Conservation (phyloP, 2,888 invertebrate species). For the Tillus elongatus region DNA sequence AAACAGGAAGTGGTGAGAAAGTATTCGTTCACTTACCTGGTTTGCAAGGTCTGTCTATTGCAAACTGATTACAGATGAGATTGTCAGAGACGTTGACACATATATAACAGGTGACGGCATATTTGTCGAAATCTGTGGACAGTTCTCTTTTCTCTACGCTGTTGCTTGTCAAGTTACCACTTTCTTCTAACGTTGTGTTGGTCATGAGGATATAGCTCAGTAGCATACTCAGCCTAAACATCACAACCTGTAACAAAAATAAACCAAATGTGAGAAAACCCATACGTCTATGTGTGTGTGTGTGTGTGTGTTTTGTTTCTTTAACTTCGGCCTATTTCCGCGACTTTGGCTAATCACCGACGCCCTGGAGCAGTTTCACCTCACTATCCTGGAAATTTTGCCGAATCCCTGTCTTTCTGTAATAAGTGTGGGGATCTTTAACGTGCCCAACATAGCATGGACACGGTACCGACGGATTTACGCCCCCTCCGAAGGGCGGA, state of each 20-base stretch:
- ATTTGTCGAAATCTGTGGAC: constrained; percentile 35
- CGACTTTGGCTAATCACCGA: too few species aligned
- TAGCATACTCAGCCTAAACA: constrained; percentile 42
- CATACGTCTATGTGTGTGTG: too few species aligned
- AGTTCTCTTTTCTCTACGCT: constrained; percentile 20
- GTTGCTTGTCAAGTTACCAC: constrained; percentile 22
- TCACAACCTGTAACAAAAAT: constrained; percentile 41
- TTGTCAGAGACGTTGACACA: constrained; percentile 57
- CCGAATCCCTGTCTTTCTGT: too few species aligned
- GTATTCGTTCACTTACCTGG: constrained; percentile 38
- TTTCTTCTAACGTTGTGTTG: constrained; percentile 35
- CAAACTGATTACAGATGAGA: constrained; percentile 53
- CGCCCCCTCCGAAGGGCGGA: too few species aligned
- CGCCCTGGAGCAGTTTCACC: too few species aligned
- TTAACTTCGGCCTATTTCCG: too few species aligned
- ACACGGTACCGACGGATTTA: too few species aligned
- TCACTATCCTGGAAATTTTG: too few species aligned
- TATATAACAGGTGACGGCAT: constrained; percentile 50
- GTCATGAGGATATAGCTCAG: constrained; percentile 42
- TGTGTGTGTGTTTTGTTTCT: too few species aligned
- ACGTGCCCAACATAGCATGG: too few species aligned
- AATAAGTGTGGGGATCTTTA: too few species aligned
- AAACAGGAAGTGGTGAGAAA: too few species aligned
- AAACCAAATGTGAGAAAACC: constrained; percentile 17
- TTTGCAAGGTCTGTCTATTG: constrained; percentile 53